A percentile compares a stretch with the other conserved stretches of the same genome.
phyloP scores from a whole-genome alignment of 1,140 invertebrate species.

The Bombus sylvicola region DNA sequence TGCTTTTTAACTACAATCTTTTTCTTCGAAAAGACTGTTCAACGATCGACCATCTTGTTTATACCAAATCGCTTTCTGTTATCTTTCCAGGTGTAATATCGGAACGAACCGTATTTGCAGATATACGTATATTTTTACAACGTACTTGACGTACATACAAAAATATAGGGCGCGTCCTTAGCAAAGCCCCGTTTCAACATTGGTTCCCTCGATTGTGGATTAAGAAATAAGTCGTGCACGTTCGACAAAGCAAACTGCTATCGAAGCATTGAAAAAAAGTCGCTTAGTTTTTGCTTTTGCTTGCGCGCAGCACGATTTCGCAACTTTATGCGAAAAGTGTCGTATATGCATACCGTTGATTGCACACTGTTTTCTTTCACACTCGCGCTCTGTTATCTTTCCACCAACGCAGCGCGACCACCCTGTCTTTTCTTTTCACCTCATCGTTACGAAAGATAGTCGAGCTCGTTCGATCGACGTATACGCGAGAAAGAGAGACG shows the following conservation, averaged over 20 bases:
- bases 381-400: background rate
- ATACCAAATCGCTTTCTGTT: too few relatives aligned
- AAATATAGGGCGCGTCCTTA: background rate
- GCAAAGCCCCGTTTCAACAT: background rate
- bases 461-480: background rate
- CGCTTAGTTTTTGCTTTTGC: slow-evolving; percentile 2
- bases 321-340: slow-evolving; percentile 11
- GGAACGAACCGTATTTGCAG: too few relatives aligned
- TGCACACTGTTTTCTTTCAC: background rate
- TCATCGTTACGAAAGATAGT: background rate
- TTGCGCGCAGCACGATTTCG: background rate
- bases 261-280: background rate
- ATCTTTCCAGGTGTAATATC: too few relatives aligned
- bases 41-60: background rate
- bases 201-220: background rate
- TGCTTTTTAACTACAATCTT: background rate
- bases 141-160: background rate
- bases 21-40: background rate
- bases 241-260: background rate
- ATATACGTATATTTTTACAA: too few relatives aligned
- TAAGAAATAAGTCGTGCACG: slow-evolving; percentile 7
- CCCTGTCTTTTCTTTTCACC: background rate
- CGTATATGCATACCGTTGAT: background rate
- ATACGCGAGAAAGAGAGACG: background rate
- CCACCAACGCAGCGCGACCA: background rate